Conservation (phyloP, 1,140 invertebrate genomes). For the Tetranychus cinnabarinus region DNA sequence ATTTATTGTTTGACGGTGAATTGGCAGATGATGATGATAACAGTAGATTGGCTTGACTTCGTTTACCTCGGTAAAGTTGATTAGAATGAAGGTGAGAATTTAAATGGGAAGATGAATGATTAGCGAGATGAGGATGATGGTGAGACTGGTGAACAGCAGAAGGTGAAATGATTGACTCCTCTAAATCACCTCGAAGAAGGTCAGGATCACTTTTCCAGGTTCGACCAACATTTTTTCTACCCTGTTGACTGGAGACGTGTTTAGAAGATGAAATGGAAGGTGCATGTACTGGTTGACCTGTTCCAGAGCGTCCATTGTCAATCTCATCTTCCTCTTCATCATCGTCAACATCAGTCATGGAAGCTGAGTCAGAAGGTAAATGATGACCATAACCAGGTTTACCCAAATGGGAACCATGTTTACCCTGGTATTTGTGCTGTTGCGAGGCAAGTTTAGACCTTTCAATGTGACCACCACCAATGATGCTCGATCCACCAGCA, state of each 20-base stretch:
- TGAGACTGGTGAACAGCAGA: background rate
- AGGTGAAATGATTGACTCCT: background rate
- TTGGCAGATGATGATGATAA: background rate
- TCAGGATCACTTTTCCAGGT: slow-evolving; percentile 6
- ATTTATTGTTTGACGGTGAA: background rate
- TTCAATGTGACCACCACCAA: background rate
- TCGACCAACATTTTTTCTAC: background rate
- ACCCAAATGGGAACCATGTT: no score
- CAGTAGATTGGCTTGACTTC: no score
- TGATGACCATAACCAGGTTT: background rate
- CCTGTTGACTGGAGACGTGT: background rate
- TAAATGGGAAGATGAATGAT: background rate
- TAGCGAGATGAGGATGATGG: background rate
- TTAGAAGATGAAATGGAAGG: background rate
- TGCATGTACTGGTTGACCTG: background rate
- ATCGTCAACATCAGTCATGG: background rate
- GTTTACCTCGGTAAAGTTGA: no score
- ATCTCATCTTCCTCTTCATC: background rate
- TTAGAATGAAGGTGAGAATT: background rate
- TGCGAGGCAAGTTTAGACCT: slow-evolving; percentile 22
- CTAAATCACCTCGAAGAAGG: background rate
- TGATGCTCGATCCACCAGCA: background rate
- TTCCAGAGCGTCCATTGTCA: background rate
- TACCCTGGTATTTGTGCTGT: background rate
- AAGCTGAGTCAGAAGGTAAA: background rate